phyloP scores from a whole-genome alignment of 2,797 vertebrate genomes.

The Urosaurus nigricauda region DNA sequence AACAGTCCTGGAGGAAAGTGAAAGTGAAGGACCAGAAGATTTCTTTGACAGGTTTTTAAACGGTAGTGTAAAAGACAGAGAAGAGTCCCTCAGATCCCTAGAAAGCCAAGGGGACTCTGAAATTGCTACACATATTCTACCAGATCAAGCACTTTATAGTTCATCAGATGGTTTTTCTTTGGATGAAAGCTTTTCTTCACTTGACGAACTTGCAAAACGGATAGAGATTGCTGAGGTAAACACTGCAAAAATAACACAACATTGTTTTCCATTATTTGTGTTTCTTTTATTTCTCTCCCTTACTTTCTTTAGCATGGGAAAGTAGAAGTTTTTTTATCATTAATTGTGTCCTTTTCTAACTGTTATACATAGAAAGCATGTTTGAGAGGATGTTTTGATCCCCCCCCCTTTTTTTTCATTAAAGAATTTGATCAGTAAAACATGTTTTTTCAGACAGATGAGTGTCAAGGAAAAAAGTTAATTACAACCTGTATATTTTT shows the following conservation, averaged over 20 bases:
- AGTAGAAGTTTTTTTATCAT: not conserved
- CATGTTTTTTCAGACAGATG: not conserved
- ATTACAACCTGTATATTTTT: not conserved
- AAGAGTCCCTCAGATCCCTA: conserved; percentile 68
- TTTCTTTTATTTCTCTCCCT: not conserved
- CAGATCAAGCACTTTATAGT: conserved; percentile 75
- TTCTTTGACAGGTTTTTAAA: conserved; percentile 79
- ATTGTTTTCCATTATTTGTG: not conserved
- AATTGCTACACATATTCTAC: conserved; percentile 72
- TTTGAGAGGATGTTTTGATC: not conserved
- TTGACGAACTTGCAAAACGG: conserved; percentile 91
- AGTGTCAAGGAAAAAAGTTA: not conserved
- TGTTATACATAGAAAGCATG: not conserved
- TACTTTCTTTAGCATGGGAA: conserved; percentile 8
- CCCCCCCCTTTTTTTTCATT: not conserved
- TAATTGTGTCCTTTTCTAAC: not conserved
- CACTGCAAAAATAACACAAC: conserved; percentile 24
- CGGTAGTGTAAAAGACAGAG: conserved; percentile 74
- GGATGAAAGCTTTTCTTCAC: conserved; percentile 87
- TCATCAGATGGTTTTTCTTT: conserved; percentile 84
- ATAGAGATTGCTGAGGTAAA: conserved; percentile 92
- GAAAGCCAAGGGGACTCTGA: conserved; percentile 76
- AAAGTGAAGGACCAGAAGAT: conserved; percentile 75
- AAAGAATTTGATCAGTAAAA: not conserved
- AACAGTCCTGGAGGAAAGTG: conserved; percentile 56